Percentiles rank a stretch among this genome's conserved stretches.
phyloP scores from a whole-genome alignment of 2,113 vertebrate genomes.

The Ursus arctos region DNA sequence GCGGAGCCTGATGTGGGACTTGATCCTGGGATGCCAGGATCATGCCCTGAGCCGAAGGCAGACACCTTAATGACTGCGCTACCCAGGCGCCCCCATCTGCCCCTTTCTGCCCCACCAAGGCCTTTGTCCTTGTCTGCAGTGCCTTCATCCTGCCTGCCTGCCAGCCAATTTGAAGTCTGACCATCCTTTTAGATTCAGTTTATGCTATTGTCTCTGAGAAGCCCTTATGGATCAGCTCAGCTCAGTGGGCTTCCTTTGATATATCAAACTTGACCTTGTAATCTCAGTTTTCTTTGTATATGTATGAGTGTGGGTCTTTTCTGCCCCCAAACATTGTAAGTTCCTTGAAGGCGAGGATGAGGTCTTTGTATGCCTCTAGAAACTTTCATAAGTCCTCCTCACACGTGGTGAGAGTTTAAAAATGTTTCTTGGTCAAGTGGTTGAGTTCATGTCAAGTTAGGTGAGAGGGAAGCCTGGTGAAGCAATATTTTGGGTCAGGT shows the following conservation, averaged over 20 bases:
- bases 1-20: no score
- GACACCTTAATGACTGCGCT: no score
- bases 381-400: not conserved
- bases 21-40: no score
- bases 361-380: not conserved
- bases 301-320: not conserved
- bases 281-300: constrained; percentile 8
- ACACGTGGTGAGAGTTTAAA: not conserved
- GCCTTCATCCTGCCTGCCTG: not conserved
- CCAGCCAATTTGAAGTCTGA: not conserved
- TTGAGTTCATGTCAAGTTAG: constrained; percentile 10
- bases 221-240: not conserved
- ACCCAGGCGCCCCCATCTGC: not conserved
- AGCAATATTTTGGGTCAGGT: not conserved
- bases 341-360: not conserved
- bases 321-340: not conserved
- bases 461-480: not conserved
- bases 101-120: no score
- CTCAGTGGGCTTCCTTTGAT: not conserved
- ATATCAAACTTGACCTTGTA: not conserved
- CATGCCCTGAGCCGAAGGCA: no score
- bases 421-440: constrained; percentile 2
- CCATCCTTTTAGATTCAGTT: not conserved
- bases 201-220: not conserved
- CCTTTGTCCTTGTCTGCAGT: not conserved